Evolutionary conservation across 2,113 vertebrate genomes (phyloP), one percentile per base, ranked within the genome.

Genomic region (Pandion haliaetus): DNA sequence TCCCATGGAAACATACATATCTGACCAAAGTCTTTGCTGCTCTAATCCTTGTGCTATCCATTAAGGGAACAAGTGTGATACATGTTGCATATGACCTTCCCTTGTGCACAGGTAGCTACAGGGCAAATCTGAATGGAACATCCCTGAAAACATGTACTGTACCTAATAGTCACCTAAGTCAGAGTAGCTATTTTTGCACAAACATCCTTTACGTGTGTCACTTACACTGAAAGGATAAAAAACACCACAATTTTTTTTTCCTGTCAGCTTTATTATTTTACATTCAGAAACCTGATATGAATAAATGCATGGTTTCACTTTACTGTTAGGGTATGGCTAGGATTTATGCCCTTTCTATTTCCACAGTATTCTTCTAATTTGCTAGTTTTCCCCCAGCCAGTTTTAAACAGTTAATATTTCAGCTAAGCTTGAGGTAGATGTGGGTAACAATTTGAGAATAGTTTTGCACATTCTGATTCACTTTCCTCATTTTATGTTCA

Each of bases 301-400:
- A 77, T 38, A 62, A 90, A 82, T 74, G 17, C 8, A 58, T 58
- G 38, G n/a, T 93, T 98, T 97, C 82, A 83, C 52, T 94, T 73
- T 66, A 52, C 15, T 76, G 12, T n/a, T 69, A 58, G 82, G 50
- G 10, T 17, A 34, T 36, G 65, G 38, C n/a, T 70, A 92, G 52
- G 86, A 84, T 76, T 81, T 91, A 14, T 49, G 66, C n/a, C 70
- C 42, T 91, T 93, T 80, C 49, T 71, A 17, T 95, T 97, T 96
- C 86, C 57, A 89, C 61, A 83, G 26, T 77, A 77, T 52, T 79
- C n/a, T 90, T 83, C 58, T 26, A 70, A 74, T 70, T 92, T 91
- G 3, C 9, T 58, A 20, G 5, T 91, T 82, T 81, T 2, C 2
- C 10, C 32, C 4, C 9, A 47, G 5, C 1, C 14, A 71, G 17